These are phyloP conservation scores for Pogonocherus hispidulus DNA, from an alignment of 2,888 invertebrate genomes.

Conservation along the genomic window DNA sequence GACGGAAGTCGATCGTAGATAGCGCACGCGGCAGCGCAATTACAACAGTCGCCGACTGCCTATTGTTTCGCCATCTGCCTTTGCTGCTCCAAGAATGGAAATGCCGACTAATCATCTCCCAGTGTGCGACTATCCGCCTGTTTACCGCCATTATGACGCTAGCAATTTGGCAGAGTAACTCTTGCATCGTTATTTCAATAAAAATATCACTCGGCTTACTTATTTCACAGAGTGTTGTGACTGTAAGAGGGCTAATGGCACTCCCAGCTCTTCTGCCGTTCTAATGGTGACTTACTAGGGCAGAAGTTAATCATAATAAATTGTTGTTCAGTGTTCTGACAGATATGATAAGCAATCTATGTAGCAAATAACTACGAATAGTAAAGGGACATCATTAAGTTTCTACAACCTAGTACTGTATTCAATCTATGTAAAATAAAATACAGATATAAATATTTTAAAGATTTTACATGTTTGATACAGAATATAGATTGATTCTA, in stretches of 20 bases:
- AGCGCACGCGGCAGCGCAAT: conserved; percentile 49
- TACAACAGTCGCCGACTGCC: conserved; percentile 50
- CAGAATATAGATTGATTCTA: too few species aligned
- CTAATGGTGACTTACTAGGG: conserved; percentile 1
- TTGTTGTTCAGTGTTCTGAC: not conserved
- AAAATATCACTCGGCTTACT: conserved; percentile 1
- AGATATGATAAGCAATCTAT: too few species aligned
- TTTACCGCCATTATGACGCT: conserved; percentile 35
- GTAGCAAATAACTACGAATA: too few species aligned
- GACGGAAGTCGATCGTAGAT: conserved; percentile 45
- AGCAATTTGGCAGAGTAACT: conserved; percentile 29
- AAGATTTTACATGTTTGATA: too few species aligned
- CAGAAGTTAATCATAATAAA: not conserved
- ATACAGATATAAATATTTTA: too few species aligned
- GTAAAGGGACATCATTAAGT: too few species aligned
- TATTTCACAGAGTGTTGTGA: not conserved
- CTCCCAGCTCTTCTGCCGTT: not conserved
- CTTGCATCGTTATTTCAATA: conserved; percentile 26
- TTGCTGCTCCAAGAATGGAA: conserved; percentile 51
- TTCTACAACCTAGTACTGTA: too few species aligned
- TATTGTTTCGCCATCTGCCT: conserved; percentile 56
- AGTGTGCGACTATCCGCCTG: conserved; percentile 39
- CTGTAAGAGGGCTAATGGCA: conserved; percentile 18
- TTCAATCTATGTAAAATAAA: too few species aligned
- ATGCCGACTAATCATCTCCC: conserved; percentile 54